Percentiles rank a stretch among this genome's conserved stretches.
Evolutionary conservation across 2,888 invertebrate species (phyloP).

Genomic region (Encarsia formosa): DNA sequence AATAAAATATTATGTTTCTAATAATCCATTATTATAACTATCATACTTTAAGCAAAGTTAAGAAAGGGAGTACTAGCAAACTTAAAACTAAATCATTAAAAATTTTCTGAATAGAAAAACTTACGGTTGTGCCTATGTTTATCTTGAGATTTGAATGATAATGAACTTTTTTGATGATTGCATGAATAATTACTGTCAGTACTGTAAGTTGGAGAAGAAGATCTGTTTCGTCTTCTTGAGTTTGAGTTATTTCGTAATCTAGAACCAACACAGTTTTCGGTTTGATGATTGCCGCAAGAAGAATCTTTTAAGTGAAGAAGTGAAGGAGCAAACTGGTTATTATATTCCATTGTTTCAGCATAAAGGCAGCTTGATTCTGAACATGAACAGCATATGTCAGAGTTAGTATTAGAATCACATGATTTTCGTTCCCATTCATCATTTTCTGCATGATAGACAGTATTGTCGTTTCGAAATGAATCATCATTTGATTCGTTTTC

Average conservation of each 20-base stretch:
- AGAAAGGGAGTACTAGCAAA: too few relatives aligned
- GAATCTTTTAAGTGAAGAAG: slow-evolving; percentile 2
- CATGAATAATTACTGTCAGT: slow-evolving; percentile 50
- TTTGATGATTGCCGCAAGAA: slow-evolving; percentile 37
- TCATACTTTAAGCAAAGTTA: background rate
- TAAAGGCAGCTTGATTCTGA: slow-evolving; percentile 49
- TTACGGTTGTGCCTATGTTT: slow-evolving; percentile 48
- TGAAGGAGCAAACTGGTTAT: slow-evolving; percentile 38
- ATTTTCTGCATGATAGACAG: slow-evolving; percentile 44
- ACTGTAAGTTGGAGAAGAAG: slow-evolving; percentile 47
- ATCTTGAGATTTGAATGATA: slow-evolving; percentile 46
- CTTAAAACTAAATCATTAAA: background rate
- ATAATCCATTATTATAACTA: too few relatives aligned
- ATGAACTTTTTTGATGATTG: slow-evolving; percentile 45
- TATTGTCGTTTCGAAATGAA: slow-evolving; percentile 41
- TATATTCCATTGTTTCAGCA: slow-evolving; percentile 47
- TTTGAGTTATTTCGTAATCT: slow-evolving; percentile 44
- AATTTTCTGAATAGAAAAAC: slow-evolving; percentile 23
- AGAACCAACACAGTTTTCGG: slow-evolving; percentile 37
- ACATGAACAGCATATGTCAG: slow-evolving; percentile 49
- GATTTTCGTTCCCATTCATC: slow-evolving; percentile 50
- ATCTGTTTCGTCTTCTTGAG: slow-evolving; percentile 43
- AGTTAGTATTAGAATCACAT: slow-evolving; percentile 49
- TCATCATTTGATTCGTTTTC: slow-evolving; percentile 45
- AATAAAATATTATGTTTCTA: too few relatives aligned